phyloP scores from a whole-genome alignment of 2,888 invertebrate genomes.

The Neoitamus cyanurus region DNA sequence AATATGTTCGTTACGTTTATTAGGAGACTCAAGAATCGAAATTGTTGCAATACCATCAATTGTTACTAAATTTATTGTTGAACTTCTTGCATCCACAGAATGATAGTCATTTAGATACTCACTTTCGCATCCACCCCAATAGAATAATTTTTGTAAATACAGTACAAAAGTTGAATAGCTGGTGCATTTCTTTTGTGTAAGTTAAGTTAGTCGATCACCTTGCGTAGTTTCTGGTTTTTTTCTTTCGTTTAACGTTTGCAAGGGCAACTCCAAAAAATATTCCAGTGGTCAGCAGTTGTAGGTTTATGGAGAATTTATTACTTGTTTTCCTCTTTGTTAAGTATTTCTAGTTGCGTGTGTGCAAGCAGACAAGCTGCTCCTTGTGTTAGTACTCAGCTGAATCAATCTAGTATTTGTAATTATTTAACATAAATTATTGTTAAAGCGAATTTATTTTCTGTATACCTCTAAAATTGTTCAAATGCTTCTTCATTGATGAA shows the following conservation, averaged over 20 bases:
- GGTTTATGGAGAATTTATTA: background rate
- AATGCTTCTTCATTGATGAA: background rate
- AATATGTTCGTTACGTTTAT: background rate
- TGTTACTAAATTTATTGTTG: slow-evolving; percentile 9
- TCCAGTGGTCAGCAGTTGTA: background rate
- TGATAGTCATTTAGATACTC: background rate
- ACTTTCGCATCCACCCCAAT: slow-evolving; percentile 6
- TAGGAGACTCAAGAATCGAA: background rate
- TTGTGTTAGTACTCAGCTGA: background rate
- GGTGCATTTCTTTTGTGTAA: background rate
- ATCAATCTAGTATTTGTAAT: background rate
- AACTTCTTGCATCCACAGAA: background rate
- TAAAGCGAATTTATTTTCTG: background rate
- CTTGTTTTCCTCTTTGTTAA: background rate
- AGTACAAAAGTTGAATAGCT: background rate
- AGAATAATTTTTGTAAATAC: background rate
- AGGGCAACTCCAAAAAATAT: background rate
- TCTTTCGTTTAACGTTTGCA: background rate
- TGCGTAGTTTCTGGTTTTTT: background rate
- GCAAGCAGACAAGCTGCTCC: background rate
- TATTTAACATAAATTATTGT: background rate
- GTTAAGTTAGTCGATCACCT: background rate
- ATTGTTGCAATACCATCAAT: slow-evolving; percentile 26
- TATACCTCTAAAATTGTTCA: background rate
- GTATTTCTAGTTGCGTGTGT: background rate